A percentile compares a stretch with the other conserved stretches of the same genome.
Evolutionary conservation across 1,140 invertebrate genomes (phyloP).

Genomic region (Sycophaga agraensis): DNA sequence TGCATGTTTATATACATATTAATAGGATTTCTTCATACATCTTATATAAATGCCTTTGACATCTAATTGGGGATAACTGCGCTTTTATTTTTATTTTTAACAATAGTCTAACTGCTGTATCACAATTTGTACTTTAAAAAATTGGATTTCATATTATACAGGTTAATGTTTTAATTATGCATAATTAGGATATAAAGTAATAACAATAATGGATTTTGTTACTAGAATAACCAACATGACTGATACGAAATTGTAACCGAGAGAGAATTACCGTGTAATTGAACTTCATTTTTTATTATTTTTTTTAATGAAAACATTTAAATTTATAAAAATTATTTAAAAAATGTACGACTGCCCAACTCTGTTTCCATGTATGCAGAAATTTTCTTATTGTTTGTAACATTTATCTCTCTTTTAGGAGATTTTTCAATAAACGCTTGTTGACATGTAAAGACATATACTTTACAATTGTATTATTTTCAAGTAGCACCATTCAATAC

Average conservation of each 20-base stretch:
- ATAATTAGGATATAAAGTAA: too few relatives aligned
- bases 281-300: neutral
- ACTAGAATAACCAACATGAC: too few relatives aligned
- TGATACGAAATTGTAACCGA: too few relatives aligned
- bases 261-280: neutral
- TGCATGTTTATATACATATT: too few relatives aligned
- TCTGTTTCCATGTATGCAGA: neutral
- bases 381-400: neutral
- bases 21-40: neutral
- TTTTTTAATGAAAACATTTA: neutral
- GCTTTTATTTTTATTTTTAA: neutral
- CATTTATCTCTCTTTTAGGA: neutral
- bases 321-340: neutral
- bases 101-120: conserved; percentile 7
- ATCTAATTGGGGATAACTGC: too few relatives aligned
- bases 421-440: neutral
- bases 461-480: conserved; percentile 3
- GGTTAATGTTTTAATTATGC: too few relatives aligned
- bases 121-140: conserved; percentile 16
- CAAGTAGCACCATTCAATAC: conserved; percentile 17
- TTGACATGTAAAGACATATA: neutral
- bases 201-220: neutral
- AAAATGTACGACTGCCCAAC: conserved; percentile 16
- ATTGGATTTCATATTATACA: neutral
- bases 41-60: neutral